phyloP scores from a whole-genome alignment of 2,888 invertebrate species.

The Dasypolia templi region DNA sequence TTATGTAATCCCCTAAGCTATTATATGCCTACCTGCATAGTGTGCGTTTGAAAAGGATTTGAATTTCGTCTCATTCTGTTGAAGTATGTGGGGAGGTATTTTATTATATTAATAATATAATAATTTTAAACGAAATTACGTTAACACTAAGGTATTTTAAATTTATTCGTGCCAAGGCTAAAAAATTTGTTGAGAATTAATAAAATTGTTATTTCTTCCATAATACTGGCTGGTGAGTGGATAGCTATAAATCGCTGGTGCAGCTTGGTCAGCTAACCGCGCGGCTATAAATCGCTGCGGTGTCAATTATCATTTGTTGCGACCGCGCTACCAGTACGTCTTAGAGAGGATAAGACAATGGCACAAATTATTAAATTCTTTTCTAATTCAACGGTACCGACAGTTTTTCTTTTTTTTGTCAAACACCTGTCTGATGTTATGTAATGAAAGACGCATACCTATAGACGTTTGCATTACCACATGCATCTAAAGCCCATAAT shows the following conservation, averaged over 20 bases:
- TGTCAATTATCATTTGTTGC: slow-evolving; percentile 80
- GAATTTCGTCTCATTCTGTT: too few species aligned
- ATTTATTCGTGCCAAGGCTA: background rate
- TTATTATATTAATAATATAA: too few species aligned
- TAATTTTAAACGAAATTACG: background rate
- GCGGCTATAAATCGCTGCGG: slow-evolving; percentile 71
- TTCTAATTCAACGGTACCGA: too few species aligned
- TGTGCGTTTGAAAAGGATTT: too few species aligned
- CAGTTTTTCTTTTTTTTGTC: too few species aligned
- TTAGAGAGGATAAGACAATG: slow-evolving; percentile 55
- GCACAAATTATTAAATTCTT: background rate
- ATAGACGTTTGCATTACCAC: too few species aligned
- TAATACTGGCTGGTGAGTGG: slow-evolving; percentile 34
- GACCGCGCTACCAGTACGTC: slow-evolving; percentile 51
- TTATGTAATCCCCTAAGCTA: too few species aligned
- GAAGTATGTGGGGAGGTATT: too few species aligned
- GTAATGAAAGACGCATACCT: too few species aligned
- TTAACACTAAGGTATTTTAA: background rate
- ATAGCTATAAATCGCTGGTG: slow-evolving; percentile 59
- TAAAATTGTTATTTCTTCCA: slow-evolving; percentile 28
- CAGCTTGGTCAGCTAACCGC: slow-evolving; percentile 56
- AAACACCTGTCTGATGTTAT: too few species aligned
- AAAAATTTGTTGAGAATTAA: slow-evolving; percentile 6
- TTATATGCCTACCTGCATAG: too few species aligned
- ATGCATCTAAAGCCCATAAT: too few species aligned